phyloP scores from a whole-genome alignment of 2,113 vertebrate genomes.

The Ranitomeya variabilis region DNA sequence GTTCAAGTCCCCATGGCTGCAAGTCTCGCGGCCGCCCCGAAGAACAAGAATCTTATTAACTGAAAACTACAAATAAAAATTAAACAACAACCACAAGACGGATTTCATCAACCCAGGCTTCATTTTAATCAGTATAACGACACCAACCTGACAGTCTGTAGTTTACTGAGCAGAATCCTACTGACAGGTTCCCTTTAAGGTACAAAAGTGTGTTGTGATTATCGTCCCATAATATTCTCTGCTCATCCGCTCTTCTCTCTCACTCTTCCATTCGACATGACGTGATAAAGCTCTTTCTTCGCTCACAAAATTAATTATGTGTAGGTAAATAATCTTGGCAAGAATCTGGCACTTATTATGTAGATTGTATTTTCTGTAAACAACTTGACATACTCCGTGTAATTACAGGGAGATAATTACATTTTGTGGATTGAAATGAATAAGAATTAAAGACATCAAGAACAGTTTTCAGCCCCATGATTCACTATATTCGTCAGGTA shows the following conservation, averaged over 20 bases:
- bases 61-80: too few relatives aligned
- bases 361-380: constrained; percentile 48
- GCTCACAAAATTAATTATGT: constrained; percentile 5
- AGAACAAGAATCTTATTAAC: too few relatives aligned
- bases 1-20: too few relatives aligned
- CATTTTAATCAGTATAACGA: too few relatives aligned
- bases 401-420: constrained; percentile 41
- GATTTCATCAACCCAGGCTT: too few relatives aligned
- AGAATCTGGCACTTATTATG: constrained; percentile 33
- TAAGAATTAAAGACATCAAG: constrained; percentile 36
- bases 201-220: background rate
- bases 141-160: too few relatives aligned
- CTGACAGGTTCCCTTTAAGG: too few relatives aligned
- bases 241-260: background rate
- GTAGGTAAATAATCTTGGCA: constrained; percentile 31
- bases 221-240: background rate
- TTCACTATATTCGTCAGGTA: constrained; percentile 16
- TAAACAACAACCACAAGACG: too few relatives aligned
- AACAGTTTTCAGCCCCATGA: background rate
- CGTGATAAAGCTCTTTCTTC: background rate
- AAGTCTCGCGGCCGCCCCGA: too few relatives aligned
- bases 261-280: background rate
- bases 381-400: background rate
- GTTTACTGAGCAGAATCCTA: too few relatives aligned
- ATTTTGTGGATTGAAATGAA: constrained; percentile 31